Percentiles rank a stretch among this genome's conserved stretches.
phyloP scores from a whole-genome alignment of 2,797 vertebrate genomes.

The Remorina albescens region DNA sequence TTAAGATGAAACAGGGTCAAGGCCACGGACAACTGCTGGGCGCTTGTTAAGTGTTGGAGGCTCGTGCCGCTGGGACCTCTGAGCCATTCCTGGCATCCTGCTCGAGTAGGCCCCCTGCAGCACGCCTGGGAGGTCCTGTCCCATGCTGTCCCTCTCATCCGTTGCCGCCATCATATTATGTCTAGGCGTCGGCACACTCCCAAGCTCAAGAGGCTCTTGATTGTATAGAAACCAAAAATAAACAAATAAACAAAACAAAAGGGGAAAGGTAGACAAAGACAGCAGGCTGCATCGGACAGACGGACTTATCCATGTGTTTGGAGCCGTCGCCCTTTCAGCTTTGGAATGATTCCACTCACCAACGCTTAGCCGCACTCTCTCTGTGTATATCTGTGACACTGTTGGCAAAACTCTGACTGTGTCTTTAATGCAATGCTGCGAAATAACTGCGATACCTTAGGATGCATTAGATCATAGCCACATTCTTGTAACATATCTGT shows the following conservation, averaged over 20 bases:
- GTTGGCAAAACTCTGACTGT: slow-evolving; percentile 16
- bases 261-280: slow-evolving; percentile 60
- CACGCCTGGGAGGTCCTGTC: slow-evolving; percentile 74
- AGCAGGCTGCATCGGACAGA: slow-evolving; percentile 24
- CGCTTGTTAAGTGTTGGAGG: slow-evolving; percentile 85
- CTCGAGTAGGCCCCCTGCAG: slow-evolving; percentile 68
- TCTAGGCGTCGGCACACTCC: slow-evolving; percentile 63
- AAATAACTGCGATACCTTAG: slow-evolving; percentile 19
- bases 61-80: slow-evolving; percentile 83
- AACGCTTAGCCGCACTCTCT: slow-evolving; percentile 34
- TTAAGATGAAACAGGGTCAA: slow-evolving; percentile 82
- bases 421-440: slow-evolving; percentile 9
- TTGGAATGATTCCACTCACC: slow-evolving; percentile 50
- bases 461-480: neutral
- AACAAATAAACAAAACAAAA: slow-evolving; percentile 84
- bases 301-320: slow-evolving; percentile 75
- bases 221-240: slow-evolving; percentile 83
- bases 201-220: slow-evolving; percentile 61
- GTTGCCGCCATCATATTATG: slow-evolving; percentile 81
- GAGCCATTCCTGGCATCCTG: slow-evolving; percentile 80
- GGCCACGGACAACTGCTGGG: slow-evolving; percentile 82
- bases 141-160: slow-evolving; percentile 68
- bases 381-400: neutral
- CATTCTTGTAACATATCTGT: slow-evolving; percentile 15
- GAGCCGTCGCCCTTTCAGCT: slow-evolving; percentile 66